Evolutionary conservation across 2,113 vertebrate species (phyloP).

Genomic region (Neofelis nebulosa): DNA sequence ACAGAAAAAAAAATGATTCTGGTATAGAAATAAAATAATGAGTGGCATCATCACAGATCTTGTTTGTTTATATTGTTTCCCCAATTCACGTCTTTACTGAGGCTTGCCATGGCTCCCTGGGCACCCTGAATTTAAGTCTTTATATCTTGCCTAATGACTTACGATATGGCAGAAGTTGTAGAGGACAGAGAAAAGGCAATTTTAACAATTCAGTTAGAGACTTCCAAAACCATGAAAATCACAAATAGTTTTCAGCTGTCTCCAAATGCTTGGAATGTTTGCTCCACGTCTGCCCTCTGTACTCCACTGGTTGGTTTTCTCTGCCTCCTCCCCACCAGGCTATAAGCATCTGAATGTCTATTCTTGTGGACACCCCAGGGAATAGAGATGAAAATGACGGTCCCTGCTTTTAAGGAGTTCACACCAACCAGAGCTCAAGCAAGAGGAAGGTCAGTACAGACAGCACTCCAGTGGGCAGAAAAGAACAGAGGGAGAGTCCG

Average conservation of each 20-base stretch:
- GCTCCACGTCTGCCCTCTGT: neutral
- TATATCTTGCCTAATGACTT: neutral
- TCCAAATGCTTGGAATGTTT: neutral
- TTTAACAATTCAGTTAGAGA: neutral
- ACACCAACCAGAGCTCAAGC: neutral
- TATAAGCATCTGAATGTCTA: neutral
- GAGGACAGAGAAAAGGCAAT: neutral
- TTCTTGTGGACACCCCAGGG: neutral
- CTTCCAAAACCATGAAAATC: neutral
- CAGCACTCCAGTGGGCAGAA: neutral
- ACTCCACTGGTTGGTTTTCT: neutral
- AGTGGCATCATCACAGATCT: constrained; percentile 48
- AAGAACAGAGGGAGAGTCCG: neutral
- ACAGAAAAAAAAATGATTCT: neutral
- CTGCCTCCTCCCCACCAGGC: neutral
- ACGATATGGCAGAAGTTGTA: neutral
- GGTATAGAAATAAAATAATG: constrained; percentile 26
- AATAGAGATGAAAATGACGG: neutral
- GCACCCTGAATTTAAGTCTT: neutral
- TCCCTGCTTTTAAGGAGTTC: neutral
- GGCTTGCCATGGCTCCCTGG: neutral
- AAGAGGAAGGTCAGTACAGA: neutral
- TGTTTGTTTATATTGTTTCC: neutral
- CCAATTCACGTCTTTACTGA: neutral
- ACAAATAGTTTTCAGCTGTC: neutral